Conservation (phyloP, 2,113 vertebrate species). For the Caretta caretta region DNA sequence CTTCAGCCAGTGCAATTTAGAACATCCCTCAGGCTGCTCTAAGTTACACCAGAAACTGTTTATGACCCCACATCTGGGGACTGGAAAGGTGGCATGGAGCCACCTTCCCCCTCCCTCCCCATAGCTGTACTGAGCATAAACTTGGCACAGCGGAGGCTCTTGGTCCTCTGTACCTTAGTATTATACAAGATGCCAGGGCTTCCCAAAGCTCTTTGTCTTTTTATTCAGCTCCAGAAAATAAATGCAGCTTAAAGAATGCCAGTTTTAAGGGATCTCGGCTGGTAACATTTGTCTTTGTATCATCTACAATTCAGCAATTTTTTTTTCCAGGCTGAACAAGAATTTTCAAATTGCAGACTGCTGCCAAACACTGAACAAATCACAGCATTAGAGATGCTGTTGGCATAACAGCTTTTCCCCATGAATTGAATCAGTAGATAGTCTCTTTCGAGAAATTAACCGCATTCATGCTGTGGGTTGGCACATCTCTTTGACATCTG, state of each 20-base stretch:
- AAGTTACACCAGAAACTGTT: background rate
- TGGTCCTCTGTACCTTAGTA: background rate
- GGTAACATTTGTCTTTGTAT: constrained; percentile 19
- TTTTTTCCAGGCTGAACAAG: constrained; percentile 23
- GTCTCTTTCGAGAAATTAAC: constrained; percentile 46
- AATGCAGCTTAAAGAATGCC: background rate
- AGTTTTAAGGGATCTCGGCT: background rate
- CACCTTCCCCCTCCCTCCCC: background rate
- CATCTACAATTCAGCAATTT: constrained; percentile 18
- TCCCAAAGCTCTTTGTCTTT: constrained; percentile 6
- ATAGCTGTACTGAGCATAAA: background rate
- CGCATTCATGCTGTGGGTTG: background rate
- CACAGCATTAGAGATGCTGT: constrained; percentile 29
- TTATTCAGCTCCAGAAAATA: constrained; percentile 17
- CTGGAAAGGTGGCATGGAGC: background rate
- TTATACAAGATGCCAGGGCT: background rate
- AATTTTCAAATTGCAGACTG: constrained; percentile 44
- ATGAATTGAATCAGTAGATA: background rate
- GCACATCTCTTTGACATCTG: background rate
- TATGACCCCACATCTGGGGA: background rate
- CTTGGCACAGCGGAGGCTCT: background rate
- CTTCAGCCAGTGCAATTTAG: background rate
- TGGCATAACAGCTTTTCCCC: constrained; percentile 36
- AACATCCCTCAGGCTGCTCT: background rate
- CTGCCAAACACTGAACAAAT: constrained; percentile 50